A percentile compares a stretch with the other conserved stretches of the same genome.
These are phyloP conservation scores for Ceraclea dissimilis DNA, from an alignment of 2,888 invertebrate species.

Conservation along the genomic window DNA sequence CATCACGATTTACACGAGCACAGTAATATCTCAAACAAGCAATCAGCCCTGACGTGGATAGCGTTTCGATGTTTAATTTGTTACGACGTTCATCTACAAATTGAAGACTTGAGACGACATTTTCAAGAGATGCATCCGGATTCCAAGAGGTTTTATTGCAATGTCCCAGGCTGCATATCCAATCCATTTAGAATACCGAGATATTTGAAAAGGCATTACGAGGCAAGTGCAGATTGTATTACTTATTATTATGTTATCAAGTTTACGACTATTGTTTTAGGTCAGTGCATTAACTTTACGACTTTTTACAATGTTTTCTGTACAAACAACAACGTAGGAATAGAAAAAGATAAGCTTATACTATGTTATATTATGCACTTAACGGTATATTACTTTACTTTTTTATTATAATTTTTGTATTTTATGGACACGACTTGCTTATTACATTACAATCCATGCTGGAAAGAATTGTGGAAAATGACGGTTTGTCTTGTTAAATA, in stretches of 20 bases:
- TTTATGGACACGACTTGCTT: no score
- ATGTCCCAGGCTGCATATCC: conserved; percentile 37
- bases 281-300: no score
- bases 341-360: no score
- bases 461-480: no score
- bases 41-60: conserved; percentile 30
- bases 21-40: conserved; percentile 4
- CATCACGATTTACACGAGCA: conserved; percentile 40
- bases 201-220: conserved; percentile 42
- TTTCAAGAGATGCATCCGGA: conserved; percentile 37
- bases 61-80: conserved; percentile 40
- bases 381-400: no score
- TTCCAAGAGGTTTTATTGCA: conserved; percentile 40
- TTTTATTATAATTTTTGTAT: no score
- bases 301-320: no score
- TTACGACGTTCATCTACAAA: conserved; percentile 33
- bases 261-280: no score
- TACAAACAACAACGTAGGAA: no score
- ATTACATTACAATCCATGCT: no score
- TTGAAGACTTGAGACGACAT: conserved; percentile 38
- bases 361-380: no score
- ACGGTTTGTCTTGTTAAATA: no score
- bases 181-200: conserved; percentile 41
- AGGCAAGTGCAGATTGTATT: conserved; percentile 32
- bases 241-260: background rate